These are phyloP conservation scores for Nasua narica DNA, from an alignment of 2,797 vertebrate species.

Conservation along the genomic window DNA sequence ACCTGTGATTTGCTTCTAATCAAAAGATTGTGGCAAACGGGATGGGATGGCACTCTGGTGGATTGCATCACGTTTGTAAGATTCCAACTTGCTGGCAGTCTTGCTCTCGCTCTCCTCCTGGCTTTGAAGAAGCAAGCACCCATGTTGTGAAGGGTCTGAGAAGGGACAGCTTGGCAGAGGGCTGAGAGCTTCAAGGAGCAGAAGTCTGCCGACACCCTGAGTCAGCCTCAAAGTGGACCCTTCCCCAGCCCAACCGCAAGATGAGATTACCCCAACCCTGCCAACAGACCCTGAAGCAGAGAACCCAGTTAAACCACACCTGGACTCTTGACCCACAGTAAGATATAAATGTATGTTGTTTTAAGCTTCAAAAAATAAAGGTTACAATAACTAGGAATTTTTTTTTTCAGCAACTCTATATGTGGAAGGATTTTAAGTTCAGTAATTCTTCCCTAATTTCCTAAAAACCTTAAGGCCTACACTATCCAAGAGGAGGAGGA, in stretches of 20 bases:
- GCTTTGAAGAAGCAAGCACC: background rate
- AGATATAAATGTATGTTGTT: background rate
- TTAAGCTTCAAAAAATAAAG: background rate
- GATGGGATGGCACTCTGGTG: background rate
- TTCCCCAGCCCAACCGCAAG: background rate
- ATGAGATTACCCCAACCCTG: background rate
- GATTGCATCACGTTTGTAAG: background rate
- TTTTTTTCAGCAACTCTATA: background rate
- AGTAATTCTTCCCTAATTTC: background rate
- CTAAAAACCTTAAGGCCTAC: background rate
- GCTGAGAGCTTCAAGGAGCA: background rate
- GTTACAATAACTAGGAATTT: background rate
- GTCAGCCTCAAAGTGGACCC: background rate
- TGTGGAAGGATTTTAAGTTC: background rate
- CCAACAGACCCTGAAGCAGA: background rate
- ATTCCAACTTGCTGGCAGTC: background rate
- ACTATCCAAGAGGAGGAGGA: background rate
- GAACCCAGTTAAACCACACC: background rate
- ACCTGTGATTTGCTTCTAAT: background rate
- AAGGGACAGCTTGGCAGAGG: background rate
- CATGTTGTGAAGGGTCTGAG: background rate
- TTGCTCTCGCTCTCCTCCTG: background rate
- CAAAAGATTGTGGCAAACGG: background rate
- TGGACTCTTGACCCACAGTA: background rate
- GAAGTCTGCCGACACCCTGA: background rate